Evolutionary conservation across 1,140 invertebrate species (phyloP).

Genomic region (Scaptomyza graminum): DNA sequence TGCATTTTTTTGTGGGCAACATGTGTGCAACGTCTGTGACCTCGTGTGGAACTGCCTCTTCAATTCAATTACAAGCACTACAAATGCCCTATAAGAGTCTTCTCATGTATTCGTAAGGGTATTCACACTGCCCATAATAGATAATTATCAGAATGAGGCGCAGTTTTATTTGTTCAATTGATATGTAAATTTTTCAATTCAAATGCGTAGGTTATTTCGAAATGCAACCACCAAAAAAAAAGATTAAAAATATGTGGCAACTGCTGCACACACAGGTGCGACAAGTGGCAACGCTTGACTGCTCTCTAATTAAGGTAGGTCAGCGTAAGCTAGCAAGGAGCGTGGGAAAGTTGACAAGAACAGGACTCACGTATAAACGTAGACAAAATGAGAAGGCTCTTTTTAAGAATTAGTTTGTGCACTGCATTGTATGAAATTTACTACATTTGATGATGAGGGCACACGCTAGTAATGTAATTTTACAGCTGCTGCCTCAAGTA

Average conservation of each 20-base stretch:
- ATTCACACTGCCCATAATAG: slow-evolving; percentile 29
- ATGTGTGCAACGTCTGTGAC: slow-evolving; percentile 73
- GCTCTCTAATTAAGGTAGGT: slow-evolving; percentile 63
- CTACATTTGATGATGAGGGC: slow-evolving; percentile 21
- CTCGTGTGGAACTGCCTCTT: slow-evolving; percentile 64
- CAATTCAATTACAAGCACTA: slow-evolving; percentile 68
- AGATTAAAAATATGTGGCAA: slow-evolving; percentile 25
- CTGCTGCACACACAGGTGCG: slow-evolving; percentile 43
- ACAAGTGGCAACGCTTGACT: slow-evolving; percentile 65
- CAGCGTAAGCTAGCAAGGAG: slow-evolving; percentile 47
- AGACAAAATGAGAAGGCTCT: slow-evolving; percentile 14
- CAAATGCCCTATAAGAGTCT: not conserved
- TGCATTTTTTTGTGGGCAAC: slow-evolving; percentile 22
- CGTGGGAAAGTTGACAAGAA: slow-evolving; percentile 55
- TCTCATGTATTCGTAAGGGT: not conserved
- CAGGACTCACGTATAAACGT: slow-evolving; percentile 1
- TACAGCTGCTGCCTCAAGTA: slow-evolving; percentile 72
- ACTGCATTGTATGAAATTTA: slow-evolving; percentile 25
- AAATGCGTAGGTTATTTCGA: slow-evolving; percentile 67
- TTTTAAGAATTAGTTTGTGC: not conserved
- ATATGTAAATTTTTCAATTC: slow-evolving; percentile 75
- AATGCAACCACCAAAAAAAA: slow-evolving; percentile 40
- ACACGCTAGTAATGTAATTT: slow-evolving; percentile 56
- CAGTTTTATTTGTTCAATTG: slow-evolving; percentile 57
- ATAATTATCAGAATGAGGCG: slow-evolving; percentile 76